Evolutionary conservation across 2,797 vertebrate genomes (phyloP).

Genomic region (Neoniphon sammara): DNA sequence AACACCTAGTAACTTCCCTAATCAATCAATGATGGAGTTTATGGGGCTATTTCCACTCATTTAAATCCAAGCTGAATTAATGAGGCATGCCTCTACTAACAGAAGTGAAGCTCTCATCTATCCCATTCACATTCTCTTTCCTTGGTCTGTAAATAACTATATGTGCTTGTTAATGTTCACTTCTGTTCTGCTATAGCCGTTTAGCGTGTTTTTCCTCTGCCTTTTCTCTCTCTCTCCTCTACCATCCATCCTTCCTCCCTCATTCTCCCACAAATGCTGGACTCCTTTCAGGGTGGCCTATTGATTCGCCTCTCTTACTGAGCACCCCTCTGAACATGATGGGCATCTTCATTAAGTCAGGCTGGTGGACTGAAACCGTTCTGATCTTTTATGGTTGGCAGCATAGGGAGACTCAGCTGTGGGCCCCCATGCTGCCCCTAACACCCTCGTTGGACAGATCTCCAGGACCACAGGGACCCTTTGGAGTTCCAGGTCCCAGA

Average conservation of each 20-base stretch:
- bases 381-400: conserved; percentile 39
- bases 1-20: conserved; percentile 65
- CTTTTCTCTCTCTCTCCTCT: conserved; percentile 15
- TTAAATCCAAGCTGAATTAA: conserved; percentile 72
- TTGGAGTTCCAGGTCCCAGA: conserved; percentile 6
- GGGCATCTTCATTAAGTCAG: conserved; percentile 69
- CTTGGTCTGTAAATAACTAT: conserved; percentile 54
- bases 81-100: conserved; percentile 59
- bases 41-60: conserved; percentile 64
- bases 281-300: conserved; percentile 28
- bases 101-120: conserved; percentile 56
- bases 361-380: conserved; percentile 58
- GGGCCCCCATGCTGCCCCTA: background rate
- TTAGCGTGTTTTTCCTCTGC: conserved; percentile 41
- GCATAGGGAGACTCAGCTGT: conserved; percentile 19
- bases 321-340: conserved; percentile 49
- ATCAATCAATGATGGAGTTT: conserved; percentile 77
- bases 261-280: conserved; percentile 7
- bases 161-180: conserved; percentile 45
- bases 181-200: conserved; percentile 51
- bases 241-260: background rate
- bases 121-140: conserved; percentile 46
- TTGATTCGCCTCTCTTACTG: conserved; percentile 16
- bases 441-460: conserved; percentile 1
- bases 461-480: conserved; percentile 17